A percentile compares a stretch with the other conserved stretches of the same genome.
Conservation (phyloP, 2,888 invertebrate species). For the Toxonevra muliebris region DNA sequence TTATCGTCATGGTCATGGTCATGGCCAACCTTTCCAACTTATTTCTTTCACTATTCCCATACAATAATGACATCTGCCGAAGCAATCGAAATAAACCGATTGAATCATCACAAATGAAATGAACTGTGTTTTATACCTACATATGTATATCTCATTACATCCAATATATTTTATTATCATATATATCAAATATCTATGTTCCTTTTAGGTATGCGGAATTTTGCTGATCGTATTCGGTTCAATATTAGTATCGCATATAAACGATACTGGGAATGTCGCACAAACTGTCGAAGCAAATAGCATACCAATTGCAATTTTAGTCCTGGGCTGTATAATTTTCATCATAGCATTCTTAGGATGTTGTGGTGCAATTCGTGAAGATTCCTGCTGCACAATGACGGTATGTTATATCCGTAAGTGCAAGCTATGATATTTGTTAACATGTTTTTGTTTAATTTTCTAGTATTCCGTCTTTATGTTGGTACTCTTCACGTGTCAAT, state of each 20-base stretch:
- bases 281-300: conserved; percentile 66
- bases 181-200: conserved; percentile 6
- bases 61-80: too few species aligned
- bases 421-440: background rate
- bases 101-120: too few species aligned
- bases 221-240: conserved; percentile 75
- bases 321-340: conserved; percentile 77
- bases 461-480: conserved; percentile 80
- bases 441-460: conserved; percentile 39
- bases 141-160: conserved; percentile 11
- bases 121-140: conserved; percentile 1
- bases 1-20: too few species aligned
- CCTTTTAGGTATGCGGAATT: conserved; percentile 74
- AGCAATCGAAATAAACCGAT: too few species aligned
- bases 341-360: conserved; percentile 89
- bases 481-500: conserved; percentile 76
- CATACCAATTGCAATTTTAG: conserved; percentile 74
- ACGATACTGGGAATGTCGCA: conserved; percentile 66
- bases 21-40: too few species aligned
- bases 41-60: too few species aligned
- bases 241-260: conserved; percentile 71
- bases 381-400: conserved; percentile 84
- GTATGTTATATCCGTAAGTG: background rate
- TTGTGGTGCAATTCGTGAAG: conserved; percentile 88
- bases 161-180: background rate